Conservation (phyloP, 2,113 vertebrate genomes). For the Thamnophis sirtalis region DNA sequence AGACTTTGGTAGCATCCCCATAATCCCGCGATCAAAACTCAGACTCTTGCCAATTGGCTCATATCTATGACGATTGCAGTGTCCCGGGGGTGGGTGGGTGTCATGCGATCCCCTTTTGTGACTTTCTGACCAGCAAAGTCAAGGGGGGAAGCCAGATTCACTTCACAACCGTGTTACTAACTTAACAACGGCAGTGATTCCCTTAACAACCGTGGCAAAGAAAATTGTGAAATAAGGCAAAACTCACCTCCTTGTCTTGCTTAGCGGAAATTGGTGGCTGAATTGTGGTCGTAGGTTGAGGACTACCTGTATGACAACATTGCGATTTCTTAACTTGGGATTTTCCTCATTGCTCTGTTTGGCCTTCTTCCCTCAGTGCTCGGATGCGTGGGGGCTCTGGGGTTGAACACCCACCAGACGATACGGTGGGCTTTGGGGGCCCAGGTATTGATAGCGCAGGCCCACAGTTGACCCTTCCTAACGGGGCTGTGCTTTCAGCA, state of each 20-base stretch:
- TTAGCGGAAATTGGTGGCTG: background rate
- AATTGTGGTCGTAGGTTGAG: background rate
- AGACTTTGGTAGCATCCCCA: too few relatives aligned
- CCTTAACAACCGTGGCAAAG: background rate
- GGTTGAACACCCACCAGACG: background rate
- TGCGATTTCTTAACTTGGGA: background rate
- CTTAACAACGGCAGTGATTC: too few relatives aligned
- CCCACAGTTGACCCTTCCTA: constrained; percentile 1
- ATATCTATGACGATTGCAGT: too few relatives aligned
- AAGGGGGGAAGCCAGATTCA: too few relatives aligned
- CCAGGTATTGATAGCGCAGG: constrained; percentile 19
- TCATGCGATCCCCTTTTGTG: too few relatives aligned
- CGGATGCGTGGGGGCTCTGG: constrained; percentile 21
- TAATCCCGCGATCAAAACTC: too few relatives aligned
- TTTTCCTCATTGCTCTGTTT: background rate
- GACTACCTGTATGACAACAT: background rate
- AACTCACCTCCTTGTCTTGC: background rate
- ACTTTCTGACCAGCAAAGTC: too few relatives aligned
- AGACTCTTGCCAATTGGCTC: background rate
- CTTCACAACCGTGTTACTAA: too few relatives aligned
- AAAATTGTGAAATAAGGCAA: background rate
- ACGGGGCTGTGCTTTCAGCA: background rate
- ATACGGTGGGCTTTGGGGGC: background rate
- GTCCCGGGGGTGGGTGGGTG: too few relatives aligned
- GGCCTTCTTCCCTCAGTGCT: background rate